phyloP scores from a whole-genome alignment of 2,797 vertebrate species.

The Hypotaenidia okinawae region DNA sequence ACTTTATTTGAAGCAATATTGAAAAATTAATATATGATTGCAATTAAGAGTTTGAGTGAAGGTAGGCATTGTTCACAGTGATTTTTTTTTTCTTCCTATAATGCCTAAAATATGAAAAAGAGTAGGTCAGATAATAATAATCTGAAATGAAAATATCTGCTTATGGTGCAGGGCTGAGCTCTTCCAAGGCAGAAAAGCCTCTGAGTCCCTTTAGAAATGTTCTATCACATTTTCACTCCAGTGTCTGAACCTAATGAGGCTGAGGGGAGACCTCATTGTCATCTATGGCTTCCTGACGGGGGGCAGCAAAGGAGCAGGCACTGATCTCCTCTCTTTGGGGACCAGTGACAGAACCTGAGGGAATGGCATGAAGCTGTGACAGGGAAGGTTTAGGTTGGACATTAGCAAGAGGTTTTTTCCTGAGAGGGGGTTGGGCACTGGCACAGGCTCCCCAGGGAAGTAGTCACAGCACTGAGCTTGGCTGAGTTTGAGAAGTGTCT shows the following conservation, averaged over 20 bases:
- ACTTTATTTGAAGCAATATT: conserved; percentile 43
- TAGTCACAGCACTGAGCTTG: no score
- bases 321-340: no score
- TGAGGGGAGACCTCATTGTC: no score
- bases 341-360: no score
- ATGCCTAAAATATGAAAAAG: not conserved
- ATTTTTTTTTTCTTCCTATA: not conserved
- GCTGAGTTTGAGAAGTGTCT: no score
- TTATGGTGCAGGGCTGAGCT: not conserved
- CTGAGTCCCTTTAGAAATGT: not conserved
- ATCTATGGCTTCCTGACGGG: no score
- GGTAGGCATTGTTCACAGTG: not conserved
- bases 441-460: no score
- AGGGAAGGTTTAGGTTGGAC: no score
- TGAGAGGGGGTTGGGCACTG: no score
- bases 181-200: not conserved
- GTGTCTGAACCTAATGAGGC: not conserved
- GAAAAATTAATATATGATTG: conserved; percentile 13
- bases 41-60: conserved; percentile 30
- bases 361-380: no score
- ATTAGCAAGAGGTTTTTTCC: no score
- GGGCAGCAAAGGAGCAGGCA: no score
- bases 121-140: not conserved
- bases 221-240: not conserved
- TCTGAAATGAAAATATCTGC: not conserved